phyloP scores from a whole-genome alignment of 2,797 vertebrate species.

The Garrulus glandarius region DNA sequence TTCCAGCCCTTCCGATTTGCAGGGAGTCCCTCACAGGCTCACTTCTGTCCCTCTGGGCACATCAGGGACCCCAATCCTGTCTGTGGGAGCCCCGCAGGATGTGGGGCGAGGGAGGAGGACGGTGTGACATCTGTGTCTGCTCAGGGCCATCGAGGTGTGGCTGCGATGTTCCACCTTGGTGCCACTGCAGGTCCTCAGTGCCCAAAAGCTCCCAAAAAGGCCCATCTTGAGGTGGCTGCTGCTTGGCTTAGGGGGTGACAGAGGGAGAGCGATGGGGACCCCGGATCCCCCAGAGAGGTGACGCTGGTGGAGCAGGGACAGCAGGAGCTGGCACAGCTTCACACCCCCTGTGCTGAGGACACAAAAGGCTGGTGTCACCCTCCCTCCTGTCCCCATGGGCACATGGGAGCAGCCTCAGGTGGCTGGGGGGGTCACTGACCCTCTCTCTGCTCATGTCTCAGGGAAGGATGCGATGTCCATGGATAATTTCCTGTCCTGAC shows the following conservation, averaged over 20 bases:
- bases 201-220: background rate
- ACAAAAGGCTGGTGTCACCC: background rate
- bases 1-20: background rate
- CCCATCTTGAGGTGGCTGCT: background rate
- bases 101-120: rapidly evolving
- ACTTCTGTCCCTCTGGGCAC: background rate
- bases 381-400: background rate
- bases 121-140: background rate
- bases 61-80: rapidly evolving
- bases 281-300: background rate
- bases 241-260: background rate
- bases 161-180: background rate
- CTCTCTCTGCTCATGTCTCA: background rate
- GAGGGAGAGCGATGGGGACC: background rate
- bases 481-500: background rate
- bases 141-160: background rate
- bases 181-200: background rate
- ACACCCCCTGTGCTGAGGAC: background rate
- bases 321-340: background rate
- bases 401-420: background rate
- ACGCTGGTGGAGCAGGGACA: background rate
- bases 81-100: rapidly evolving
- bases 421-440: rapidly evolving
- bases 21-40: rapidly evolving
- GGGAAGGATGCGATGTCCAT: background rate